Evolutionary conservation across 2,113 vertebrate species (phyloP), one percentile per base, ranked within the genome.

Genomic region (Synchiropus splendidus): DNA sequence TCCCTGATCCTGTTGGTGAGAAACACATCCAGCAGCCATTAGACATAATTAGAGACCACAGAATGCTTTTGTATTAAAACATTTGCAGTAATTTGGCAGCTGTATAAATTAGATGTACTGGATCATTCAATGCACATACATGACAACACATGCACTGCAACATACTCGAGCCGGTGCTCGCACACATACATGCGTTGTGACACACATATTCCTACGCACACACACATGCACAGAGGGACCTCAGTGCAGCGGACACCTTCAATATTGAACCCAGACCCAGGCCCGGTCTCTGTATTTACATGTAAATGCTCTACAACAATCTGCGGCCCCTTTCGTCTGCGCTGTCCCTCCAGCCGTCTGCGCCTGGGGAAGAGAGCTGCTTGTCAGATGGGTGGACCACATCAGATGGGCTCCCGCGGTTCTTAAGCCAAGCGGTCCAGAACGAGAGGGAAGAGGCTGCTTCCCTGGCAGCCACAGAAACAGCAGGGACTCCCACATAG

Each of bases 241-340:
- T 76, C 59, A 53, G 63, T 76, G 72, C 67, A 75, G 70, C 64
- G 75, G 68, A 82, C 51, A 66, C 75, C 74, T 78, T 84, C 85
- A 87, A 86, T 87, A 87, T 87, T 87, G 83, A 83, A 74, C 70
- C 74, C 73, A 63, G 77, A 78, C 70, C 64, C 75, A 66, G 78
- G 71, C 77, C 76, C 48, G 70, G 59, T 76, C 74, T 82, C 77
- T 85, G 75, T 87, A 84, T 86, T 87, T 84, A 86, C 83, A 84
- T 85, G 79, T 71, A 85, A 85, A 85, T 83, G 83, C 67, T 82
- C 74, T 82, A 85, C 80, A 85, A 86, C 85, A 87, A 81, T 87
- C 83, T 86, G 85, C 74, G 70, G 67, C 71, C 68, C 63, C 61
- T 27, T 35, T 67, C 61, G 37, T 67, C 70, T 64, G 73, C 63